Evolutionary conservation across 2,113 vertebrate species (phyloP).

Genomic region (Percopsis transmontana): DNA sequence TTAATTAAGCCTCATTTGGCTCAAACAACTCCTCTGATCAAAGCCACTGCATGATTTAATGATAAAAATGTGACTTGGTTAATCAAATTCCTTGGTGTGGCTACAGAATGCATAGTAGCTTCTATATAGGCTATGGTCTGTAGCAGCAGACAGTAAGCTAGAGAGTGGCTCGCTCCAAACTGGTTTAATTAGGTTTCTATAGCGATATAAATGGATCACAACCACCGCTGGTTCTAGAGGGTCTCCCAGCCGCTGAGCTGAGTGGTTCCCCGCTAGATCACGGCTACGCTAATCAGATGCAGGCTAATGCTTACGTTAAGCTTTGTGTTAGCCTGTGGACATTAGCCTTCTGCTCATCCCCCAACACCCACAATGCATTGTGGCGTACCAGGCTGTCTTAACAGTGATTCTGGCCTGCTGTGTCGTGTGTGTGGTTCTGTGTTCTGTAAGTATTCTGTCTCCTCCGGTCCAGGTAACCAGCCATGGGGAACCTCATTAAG

Average conservation of each 20-base stretch:
- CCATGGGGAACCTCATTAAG: constrained; percentile 98
- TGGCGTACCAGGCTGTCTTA: background rate
- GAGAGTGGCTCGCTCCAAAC: background rate
- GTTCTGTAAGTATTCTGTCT: constrained; percentile 81
- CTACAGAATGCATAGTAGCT: too few relatives aligned
- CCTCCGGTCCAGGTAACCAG: constrained; percentile 87
- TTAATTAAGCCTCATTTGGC: too few relatives aligned
- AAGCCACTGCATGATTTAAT: too few relatives aligned
- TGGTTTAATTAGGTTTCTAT: constrained; percentile 65
- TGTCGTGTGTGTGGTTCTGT: constrained; percentile 51
- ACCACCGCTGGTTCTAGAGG: constrained; percentile 40
- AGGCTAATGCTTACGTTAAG: too few relatives aligned
- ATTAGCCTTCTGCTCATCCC: too few relatives aligned
- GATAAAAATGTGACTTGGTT: too few relatives aligned
- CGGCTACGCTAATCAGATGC: constrained; percentile 3
- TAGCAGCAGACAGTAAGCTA: too few relatives aligned
- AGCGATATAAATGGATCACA: constrained; percentile 65
- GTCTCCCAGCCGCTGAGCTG: constrained; percentile 51
- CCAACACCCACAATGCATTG: too few relatives aligned
- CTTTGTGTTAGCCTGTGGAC: too few relatives aligned
- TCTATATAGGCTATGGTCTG: too few relatives aligned
- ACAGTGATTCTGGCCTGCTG: constrained; percentile 36
- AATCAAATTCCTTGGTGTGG: too few relatives aligned
- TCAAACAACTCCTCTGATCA: too few relatives aligned
- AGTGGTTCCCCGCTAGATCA: constrained; percentile 53